Evolutionary conservation across 2,888 invertebrate genomes (phyloP).

Genomic region (Eilema sororculum): DNA sequence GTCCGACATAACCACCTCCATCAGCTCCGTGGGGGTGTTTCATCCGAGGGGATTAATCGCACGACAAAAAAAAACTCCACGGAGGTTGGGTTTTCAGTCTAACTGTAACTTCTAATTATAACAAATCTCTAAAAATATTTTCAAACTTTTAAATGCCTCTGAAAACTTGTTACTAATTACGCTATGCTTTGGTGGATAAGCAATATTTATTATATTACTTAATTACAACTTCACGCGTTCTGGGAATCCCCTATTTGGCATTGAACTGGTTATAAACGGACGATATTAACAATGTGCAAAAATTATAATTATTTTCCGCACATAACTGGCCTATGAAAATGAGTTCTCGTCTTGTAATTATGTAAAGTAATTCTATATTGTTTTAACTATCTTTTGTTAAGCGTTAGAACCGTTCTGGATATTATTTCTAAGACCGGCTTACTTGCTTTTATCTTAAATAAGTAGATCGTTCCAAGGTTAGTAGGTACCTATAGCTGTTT

Average conservation of each 20-base stretch:
- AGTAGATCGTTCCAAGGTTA: background rate
- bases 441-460: too few relatives aligned
- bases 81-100: too few relatives aligned
- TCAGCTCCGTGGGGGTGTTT: too few relatives aligned
- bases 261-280: slow-evolving; percentile 7
- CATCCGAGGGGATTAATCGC: too few relatives aligned
- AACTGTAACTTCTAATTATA: too few relatives aligned
- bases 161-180: background rate
- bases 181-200: slow-evolving; percentile 4
- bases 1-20: too few relatives aligned
- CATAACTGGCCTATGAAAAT: background rate
- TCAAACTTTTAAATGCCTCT: background rate
- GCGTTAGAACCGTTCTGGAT: background rate
- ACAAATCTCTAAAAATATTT: background rate
- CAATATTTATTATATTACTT: background rate
- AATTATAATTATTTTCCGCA: background rate
- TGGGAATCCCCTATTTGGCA: slow-evolving; percentile 7
- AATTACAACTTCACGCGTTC: background rate
- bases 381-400: slow-evolving; percentile 3
- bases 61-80: too few relatives aligned
- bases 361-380: background rate
- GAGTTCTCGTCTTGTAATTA: background rate
- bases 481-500: too few relatives aligned
- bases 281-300: background rate
- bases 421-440: background rate